Conservation (phyloP, 2,888 invertebrate species). For the Xestia ashworthii region DNA sequence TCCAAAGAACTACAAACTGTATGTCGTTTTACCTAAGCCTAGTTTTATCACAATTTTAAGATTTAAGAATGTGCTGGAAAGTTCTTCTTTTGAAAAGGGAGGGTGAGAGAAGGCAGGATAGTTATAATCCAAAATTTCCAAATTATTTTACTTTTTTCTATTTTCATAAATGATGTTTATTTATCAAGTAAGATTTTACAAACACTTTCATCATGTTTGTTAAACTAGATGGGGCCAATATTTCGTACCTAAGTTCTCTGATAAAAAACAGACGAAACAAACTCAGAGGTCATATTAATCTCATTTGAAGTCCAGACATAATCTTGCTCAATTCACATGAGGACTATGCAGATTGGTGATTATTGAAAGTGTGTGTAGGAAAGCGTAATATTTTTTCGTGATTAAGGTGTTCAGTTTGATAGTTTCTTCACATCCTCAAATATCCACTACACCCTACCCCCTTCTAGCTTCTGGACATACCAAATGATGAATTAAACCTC, state of each 20-base stretch:
- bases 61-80: not conserved
- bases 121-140: not conserved
- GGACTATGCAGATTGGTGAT: too few species aligned
- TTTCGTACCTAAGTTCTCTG: too few species aligned
- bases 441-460: not conserved
- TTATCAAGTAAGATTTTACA: too few species aligned
- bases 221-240: too few species aligned
- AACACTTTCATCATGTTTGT: too few species aligned
- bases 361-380: too few species aligned
- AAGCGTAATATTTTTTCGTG: too few species aligned
- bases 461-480: not conserved
- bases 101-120: not conserved
- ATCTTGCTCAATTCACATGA: too few species aligned
- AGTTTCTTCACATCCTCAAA: not conserved
- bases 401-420: not conserved
- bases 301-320: too few species aligned
- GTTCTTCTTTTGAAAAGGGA: not conserved
- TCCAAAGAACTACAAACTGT: conserved; percentile 85
- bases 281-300: too few species aligned
- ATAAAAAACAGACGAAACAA: too few species aligned
- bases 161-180: too few species aligned
- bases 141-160: not conserved
- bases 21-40: conserved; percentile 59
- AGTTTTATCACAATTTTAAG: not conserved
- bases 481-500: not conserved